These are phyloP conservation scores for Rhea americana DNA, from an alignment of 2,113 vertebrate species.

Conservation along the genomic window DNA sequence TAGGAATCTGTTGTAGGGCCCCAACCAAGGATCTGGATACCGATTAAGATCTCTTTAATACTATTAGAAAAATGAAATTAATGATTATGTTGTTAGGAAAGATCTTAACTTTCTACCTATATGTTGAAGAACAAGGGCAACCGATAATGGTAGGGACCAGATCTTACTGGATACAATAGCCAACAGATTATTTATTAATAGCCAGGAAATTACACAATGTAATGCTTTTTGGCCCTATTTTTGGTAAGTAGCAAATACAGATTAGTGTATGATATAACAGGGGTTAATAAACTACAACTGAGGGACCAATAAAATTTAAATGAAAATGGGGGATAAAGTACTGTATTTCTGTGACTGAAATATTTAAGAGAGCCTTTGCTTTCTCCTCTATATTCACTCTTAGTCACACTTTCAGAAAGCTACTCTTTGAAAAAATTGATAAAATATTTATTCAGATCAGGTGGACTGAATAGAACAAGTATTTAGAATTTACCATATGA, in stretches of 20 bases:
- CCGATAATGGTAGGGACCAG: neutral
- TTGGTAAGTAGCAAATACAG: too few relatives aligned
- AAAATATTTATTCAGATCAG: neutral
- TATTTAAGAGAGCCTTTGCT: too few relatives aligned
- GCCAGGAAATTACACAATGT: too few relatives aligned
- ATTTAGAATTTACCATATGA: neutral
- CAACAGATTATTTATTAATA: neutral
- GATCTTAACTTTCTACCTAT: neutral
- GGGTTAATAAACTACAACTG: too few relatives aligned
- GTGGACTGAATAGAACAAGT: neutral
- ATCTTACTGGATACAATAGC: neutral
- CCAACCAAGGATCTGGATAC: neutral
- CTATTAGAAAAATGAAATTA: neutral
- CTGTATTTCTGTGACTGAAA: too few relatives aligned
- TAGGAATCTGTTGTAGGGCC: neutral
- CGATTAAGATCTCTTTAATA: neutral
- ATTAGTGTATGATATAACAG: too few relatives aligned
- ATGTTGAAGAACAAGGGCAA: neutral
- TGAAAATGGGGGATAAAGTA: too few relatives aligned
- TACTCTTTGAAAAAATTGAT: neutral
- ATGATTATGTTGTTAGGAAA: neutral
- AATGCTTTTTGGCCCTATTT: too few relatives aligned
- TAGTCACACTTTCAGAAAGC: neutral
- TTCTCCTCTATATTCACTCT: too few relatives aligned
- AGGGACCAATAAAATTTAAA: too few relatives aligned